Conservation (phyloP, 2,888 invertebrate genomes). For the Rotaria socialis region DNA sequence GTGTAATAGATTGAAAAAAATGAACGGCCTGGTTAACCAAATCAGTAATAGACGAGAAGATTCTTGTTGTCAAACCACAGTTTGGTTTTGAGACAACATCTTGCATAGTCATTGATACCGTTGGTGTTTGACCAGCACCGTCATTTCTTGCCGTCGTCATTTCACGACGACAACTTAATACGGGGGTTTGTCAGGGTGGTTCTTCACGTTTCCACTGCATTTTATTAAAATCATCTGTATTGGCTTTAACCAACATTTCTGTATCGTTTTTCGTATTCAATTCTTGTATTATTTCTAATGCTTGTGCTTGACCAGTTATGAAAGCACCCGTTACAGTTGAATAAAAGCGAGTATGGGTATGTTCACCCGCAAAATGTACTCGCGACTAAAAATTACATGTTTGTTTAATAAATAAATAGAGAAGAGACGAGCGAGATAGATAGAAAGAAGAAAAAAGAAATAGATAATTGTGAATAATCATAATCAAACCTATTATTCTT, state of each 20-base stretch:
- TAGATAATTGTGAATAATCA: neutral
- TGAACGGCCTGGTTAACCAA: neutral
- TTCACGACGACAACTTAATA: neutral
- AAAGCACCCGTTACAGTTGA: constrained; percentile 92
- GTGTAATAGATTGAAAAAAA: neutral
- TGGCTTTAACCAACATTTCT: neutral
- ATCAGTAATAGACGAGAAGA: neutral
- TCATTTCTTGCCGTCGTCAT: neutral
- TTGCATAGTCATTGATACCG: neutral
- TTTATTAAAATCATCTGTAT: neutral
- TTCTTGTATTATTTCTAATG: constrained; percentile 43
- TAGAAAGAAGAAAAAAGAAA: neutral
- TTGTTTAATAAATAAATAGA: neutral
- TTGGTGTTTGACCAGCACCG: neutral
- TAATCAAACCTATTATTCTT: neutral
- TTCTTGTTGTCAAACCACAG: neutral
- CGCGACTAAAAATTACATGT: constrained; percentile 66
- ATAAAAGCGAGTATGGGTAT: constrained; percentile 86
- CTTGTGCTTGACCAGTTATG: constrained; percentile 68
- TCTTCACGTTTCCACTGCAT: constrained; percentile 7
- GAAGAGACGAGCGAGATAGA: neutral
- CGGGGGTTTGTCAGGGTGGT: constrained; percentile 18
- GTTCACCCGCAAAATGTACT: constrained; percentile 85
- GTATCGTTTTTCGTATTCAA: neutral
- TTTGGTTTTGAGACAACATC: neutral